A percentile compares a stretch with the other conserved stretches of the same genome.
Conservation (phyloP, 1,140 invertebrate genomes). For the Pseudomyrmex concolor region DNA sequence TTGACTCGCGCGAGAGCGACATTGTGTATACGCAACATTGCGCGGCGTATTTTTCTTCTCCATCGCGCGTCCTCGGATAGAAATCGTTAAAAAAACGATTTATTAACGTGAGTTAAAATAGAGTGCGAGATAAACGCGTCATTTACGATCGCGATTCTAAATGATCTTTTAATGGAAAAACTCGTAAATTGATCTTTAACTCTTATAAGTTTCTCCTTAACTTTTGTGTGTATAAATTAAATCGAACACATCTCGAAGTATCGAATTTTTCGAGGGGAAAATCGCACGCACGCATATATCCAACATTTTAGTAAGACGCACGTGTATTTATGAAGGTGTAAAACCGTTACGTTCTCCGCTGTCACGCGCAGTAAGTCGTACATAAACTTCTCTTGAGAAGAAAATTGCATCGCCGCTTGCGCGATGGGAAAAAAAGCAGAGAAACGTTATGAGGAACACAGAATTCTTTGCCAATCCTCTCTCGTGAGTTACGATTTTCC, state of each 20-base stretch:
- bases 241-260: too few species aligned
- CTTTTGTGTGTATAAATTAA: too few species aligned
- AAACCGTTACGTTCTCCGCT: conserved; percentile 48
- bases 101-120: not conserved
- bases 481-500: conserved; percentile 43
- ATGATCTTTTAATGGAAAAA: not conserved
- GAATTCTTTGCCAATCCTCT: not conserved
- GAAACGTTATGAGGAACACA: not conserved
- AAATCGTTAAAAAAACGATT: not conserved
- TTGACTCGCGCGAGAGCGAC: not conserved
- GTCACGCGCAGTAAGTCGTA: not conserved
- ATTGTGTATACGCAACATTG: not conserved
- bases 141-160: not conserved
- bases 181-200: too few species aligned
- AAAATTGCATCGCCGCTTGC: conserved; percentile 7
- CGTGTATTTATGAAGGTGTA: not conserved
- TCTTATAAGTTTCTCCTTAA: too few species aligned
- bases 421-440: not conserved
- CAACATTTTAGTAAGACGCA: conserved; percentile 47
- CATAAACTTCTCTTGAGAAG: not conserved
- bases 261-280: too few species aligned
- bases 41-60: not conserved
- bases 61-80: not conserved
- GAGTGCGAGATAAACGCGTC: not conserved
- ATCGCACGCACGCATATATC: conserved; percentile 50